These are phyloP conservation scores for Rousettus madagascariensis DNA, from an alignment of 2,797 vertebrate species.

Conservation along the genomic window DNA sequence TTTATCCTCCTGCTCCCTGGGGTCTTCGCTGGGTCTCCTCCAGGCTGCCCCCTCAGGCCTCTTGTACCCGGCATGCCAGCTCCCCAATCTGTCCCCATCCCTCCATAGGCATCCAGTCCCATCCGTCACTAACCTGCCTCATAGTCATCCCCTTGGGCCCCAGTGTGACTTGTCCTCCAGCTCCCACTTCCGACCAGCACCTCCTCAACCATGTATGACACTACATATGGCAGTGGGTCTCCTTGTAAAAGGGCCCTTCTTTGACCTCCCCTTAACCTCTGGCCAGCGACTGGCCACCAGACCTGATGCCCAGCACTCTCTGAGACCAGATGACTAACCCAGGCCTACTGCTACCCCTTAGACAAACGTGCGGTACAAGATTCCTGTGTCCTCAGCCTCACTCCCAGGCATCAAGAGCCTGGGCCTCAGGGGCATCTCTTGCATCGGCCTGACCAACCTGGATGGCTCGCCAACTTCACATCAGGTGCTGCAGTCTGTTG, in stretches of 20 bases:
- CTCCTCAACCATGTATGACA: neutral
- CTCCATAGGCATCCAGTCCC: neutral
- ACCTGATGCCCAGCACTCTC: neutral
- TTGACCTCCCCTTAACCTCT: neutral
- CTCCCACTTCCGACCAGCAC: neutral
- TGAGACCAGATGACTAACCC: neutral
- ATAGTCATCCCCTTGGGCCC: neutral
- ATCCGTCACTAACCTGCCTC: neutral
- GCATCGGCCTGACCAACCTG: constrained; percentile 84
- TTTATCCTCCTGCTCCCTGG: neutral
- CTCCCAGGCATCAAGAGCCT: constrained; percentile 83
- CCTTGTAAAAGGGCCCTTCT: neutral
- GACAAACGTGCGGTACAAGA: constrained; percentile 84
- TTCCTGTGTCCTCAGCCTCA: constrained; percentile 83
- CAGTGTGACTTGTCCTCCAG: neutral
- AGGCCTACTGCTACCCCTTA: constrained; percentile 61
- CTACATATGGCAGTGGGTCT: neutral
- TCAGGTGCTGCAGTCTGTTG: constrained; percentile 82
- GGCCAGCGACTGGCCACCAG: neutral
- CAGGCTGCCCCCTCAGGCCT: neutral
- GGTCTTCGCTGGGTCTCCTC: neutral
- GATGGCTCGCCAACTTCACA: constrained; percentile 83
- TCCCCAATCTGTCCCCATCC: neutral
- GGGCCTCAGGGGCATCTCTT: constrained; percentile 72
- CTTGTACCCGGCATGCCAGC: neutral